phyloP scores from a whole-genome alignment of 2,888 invertebrate genomes.

The Trichacis sp. region DNA sequence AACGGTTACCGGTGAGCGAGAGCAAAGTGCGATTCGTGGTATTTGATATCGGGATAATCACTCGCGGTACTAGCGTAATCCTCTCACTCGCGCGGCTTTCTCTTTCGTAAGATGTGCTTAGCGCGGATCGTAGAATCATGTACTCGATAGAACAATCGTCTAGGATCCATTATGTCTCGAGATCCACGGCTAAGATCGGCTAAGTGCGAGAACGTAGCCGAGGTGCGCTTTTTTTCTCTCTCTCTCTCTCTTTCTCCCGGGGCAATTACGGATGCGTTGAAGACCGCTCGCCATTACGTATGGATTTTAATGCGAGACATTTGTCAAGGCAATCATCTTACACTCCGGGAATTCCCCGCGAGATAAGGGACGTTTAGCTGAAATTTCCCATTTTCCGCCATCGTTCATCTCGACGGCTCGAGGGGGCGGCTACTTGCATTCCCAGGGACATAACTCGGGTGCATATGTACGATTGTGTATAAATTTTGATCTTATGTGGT shows the following conservation, averaged over 20 bases:
- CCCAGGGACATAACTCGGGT: too few species aligned
- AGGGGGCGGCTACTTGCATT: too few species aligned
- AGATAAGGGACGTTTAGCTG: not conserved
- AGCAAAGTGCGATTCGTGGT: constrained; percentile 67
- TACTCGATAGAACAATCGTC: constrained; percentile 40
- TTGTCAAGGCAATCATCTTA: constrained; percentile 33
- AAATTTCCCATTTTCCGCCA: not conserved
- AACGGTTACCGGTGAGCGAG: constrained; percentile 46
- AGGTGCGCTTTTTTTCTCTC: not conserved
- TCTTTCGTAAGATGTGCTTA: constrained; percentile 46
- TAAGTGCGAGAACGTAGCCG: constrained; percentile 11
- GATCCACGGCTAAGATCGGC: constrained; percentile 21
- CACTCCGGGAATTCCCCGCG: constrained; percentile 24
- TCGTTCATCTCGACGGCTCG: constrained; percentile 19
- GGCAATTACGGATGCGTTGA: constrained; percentile 8
- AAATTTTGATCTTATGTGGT: too few species aligned
- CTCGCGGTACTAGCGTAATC: constrained; percentile 45
- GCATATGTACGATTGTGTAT: too few species aligned
- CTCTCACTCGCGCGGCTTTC: constrained; percentile 46
- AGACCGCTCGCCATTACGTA: not conserved
- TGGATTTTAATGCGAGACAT: constrained; percentile 15
- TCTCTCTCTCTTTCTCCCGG: not conserved
- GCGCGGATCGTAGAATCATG: constrained; percentile 32
- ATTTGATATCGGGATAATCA: constrained; percentile 69
- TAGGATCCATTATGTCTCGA: constrained; percentile 38